Evolutionary conservation across 2,888 invertebrate genomes (phyloP), one percentile per base, ranked within the genome.

Genomic region (Hydrotaea diabolus): DNA sequence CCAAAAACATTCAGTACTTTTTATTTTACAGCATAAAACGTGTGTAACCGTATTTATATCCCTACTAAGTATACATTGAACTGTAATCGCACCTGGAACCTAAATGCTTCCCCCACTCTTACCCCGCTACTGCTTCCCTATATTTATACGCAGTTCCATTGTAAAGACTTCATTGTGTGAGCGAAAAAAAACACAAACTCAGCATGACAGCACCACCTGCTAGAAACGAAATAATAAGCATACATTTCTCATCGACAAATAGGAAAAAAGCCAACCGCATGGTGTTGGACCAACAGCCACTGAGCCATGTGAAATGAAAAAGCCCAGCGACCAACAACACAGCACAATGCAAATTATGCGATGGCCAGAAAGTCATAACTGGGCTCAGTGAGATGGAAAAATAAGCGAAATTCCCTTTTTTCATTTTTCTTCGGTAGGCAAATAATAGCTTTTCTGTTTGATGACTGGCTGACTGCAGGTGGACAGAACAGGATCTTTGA

Each of bases 161-260:
- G 21, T 13, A 23, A n/a, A 55, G 36, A 64, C 23, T 11, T 59
- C 23, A 11, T 23, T 26, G 4, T 23, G 15, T 59, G 7, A 59
- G 15, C 26, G 26, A 69, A 39, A 69, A 66, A 39, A 49, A 76
- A 36, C n/a, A 66, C 43, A 49, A 66, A 66, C 64, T 55, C 73
- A 79, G 73, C 79, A 73, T 72, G 71, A 76, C 39, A 55, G 9
- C 49, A 62, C 71, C 76, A 80, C 75, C 49, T 76, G 80, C 46
- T 46, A 5, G 46, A 46, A 66, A 13, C 23, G 39, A 80, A 71
- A 59, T 72, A 80, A 72, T 80, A 49, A 36, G 62, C 71, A 71
- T 15, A 72, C 71, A 62, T 72, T 76, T 62, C 15, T 72, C 49
- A 80, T 17, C 46, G 26, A 7, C 19, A 31, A 78, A 36, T 17